Evolutionary conservation across 2,113 vertebrate genomes (phyloP), one percentile per base, ranked within the genome.

Genomic region (Mesembrinibis cayennensis): DNA sequence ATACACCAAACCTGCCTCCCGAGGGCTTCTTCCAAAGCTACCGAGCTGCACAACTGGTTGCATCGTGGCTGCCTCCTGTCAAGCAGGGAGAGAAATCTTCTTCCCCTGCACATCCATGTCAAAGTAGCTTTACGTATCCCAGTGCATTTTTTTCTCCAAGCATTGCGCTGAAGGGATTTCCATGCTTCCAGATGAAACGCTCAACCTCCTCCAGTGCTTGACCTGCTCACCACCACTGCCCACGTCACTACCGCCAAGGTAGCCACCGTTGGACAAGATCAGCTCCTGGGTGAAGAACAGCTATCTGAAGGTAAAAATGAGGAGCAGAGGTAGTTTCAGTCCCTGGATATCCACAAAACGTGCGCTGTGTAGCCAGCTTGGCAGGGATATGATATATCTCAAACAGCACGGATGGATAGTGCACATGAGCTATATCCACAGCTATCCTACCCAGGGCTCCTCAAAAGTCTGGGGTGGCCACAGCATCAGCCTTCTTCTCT

Each of bases 401-500:
- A 32, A 15, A 44, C 2, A 8, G 10, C 1, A 1, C 2, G 4
- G 10, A 14, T 21, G 26, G 70, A 20, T 13, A 12, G 21, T 13
- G 6, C 8, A 14, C 12, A 16, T 44, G 45, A 16, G 13, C 30
- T 87, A 5, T 6, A 66, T 5, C 77, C 58, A 38, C n/a, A 44
- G n/a, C 45, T 23, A 16, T 32, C 53, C 53, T 34, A 16, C 17
- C 27, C 30, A 34, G 58, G 30, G 45, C 30, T 73, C 72, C 79
- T 74, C 53, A 83, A n/a, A 83, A 69, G 26, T 27, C 47, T 16
- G 23, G 4, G 8, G 3, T 34, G 32, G 25, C 42, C 27, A 62
- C 27, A 69, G 29, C 53, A 40, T 79, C 47, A 27, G 17, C 40
- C 22, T 1, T 67, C 67, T 49, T 70, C 50, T 85, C 55, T 34